These are phyloP conservation scores for Chrysomela aeneicollis DNA, from an alignment of 2,888 invertebrate species.

Conservation along the genomic window DNA sequence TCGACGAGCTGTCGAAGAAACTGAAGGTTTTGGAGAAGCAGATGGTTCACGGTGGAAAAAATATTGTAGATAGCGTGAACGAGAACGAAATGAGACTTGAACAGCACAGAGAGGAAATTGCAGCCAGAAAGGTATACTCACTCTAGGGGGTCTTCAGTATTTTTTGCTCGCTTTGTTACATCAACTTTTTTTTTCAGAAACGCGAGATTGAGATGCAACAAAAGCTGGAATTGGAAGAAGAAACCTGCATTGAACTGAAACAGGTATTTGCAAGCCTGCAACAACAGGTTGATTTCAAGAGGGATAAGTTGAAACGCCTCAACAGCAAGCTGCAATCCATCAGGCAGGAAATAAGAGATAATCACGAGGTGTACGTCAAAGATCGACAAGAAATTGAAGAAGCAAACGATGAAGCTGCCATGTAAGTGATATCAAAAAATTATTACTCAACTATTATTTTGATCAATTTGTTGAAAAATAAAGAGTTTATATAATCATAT, in stretches of 20 bases:
- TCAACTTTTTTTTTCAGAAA: conserved; percentile 55
- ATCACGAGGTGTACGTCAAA: conserved; percentile 86
- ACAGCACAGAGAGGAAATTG: conserved; percentile 84
- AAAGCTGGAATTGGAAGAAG: conserved; percentile 91
- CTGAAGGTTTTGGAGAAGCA: conserved; percentile 91
- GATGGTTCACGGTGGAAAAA: conserved; percentile 92
- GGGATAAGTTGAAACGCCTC: conserved; percentile 90
- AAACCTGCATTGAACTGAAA: conserved; percentile 87
- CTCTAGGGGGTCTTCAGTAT: conserved; percentile 8
- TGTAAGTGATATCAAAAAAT: conserved; percentile 56
- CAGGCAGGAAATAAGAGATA: conserved; percentile 81
- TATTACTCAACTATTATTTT: no score
- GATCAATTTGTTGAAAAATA: no score
- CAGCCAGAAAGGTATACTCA: conserved; percentile 76
- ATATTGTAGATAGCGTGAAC: conserved; percentile 94
- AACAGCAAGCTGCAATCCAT: conserved; percentile 80
- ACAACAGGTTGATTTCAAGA: conserved; percentile 97
- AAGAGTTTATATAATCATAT: no score
- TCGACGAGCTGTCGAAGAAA: conserved; percentile 79
- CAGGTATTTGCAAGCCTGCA: conserved; percentile 92
- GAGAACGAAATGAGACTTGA: conserved; percentile 92
- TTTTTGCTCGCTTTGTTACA: background rate
- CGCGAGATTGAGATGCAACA: conserved; percentile 91
- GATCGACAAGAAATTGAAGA: conserved; percentile 93
- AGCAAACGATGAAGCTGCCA: conserved; percentile 88